phyloP scores from a whole-genome alignment of 2,113 vertebrate genomes.

The Poeciliopsis turrubarensis region DNA sequence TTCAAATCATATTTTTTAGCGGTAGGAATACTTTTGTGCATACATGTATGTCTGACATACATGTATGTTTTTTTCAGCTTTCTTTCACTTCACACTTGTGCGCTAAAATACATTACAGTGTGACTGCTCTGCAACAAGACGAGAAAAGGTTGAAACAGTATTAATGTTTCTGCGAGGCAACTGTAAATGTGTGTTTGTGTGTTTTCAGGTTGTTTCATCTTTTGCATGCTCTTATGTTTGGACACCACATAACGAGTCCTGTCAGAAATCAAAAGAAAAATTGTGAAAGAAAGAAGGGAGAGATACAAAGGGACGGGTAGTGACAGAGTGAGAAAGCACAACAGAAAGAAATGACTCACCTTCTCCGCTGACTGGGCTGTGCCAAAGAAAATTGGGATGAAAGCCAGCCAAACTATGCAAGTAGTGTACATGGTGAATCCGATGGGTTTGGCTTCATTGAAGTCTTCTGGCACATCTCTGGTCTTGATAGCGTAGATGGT shows the following conservation, averaged over 20 bases:
- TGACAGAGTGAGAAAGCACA: conserved; percentile 25
- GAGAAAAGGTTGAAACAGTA: neutral
- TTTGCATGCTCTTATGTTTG: conserved; percentile 52
- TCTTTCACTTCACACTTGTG: neutral
- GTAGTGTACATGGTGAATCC: conserved; percentile 81
- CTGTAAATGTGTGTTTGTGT: conserved; percentile 13
- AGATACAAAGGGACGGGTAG: conserved; percentile 46
- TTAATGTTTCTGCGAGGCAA: neutral
- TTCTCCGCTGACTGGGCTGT: conserved; percentile 79
- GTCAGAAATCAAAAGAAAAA: conserved; percentile 44
- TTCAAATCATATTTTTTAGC: too few species aligned
- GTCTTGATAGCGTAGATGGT: conserved; percentile 81
- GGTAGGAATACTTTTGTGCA: too few species aligned
- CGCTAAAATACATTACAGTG: neutral
- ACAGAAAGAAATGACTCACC: conserved; percentile 63
- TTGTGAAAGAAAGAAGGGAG: conserved; percentile 36
- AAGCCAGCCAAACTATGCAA: conserved; percentile 79
- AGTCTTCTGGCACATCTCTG: conserved; percentile 77
- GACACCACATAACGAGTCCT: conserved; percentile 60
- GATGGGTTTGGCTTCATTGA: conserved; percentile 80
- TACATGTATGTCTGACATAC: too few species aligned
- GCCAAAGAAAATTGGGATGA: conserved; percentile 81
- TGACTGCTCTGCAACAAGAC: neutral
- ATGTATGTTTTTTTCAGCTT: neutral
- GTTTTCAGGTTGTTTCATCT: conserved; percentile 20